Base-by-base conservation (phyloP, 2,888 invertebrate genomes). In the Cistogaster globosa region DNA sequence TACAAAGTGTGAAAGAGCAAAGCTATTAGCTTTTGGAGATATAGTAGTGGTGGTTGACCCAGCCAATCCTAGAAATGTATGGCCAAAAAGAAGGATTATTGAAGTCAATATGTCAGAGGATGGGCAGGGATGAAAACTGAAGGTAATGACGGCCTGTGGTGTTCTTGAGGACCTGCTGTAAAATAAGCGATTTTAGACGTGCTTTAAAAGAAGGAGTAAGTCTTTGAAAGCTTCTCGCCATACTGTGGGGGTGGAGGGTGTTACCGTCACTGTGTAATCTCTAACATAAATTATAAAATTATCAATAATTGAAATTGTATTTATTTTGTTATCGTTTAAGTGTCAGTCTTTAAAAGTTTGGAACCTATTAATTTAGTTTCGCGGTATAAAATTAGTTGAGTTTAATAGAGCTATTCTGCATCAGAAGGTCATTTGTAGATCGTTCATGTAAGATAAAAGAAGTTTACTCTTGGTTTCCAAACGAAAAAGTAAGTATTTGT, bases 41-140 rank as follows among this genome's bases (percentile, higher is more conserved):
- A 32, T 76, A 57, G 76, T 62, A 16, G 55, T 63, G 48, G 62
- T 74, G 51, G 74, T 74, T 62, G 51, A 74, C 58, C 71, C 71
- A 26, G n/a, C 12, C 9, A 58, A 58, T 48, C 58, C 71, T 9
- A 45, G 45, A 32, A 71, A 71, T 32, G 45, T 58, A 6, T 71
- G 71, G 71, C 71, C 45, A 45, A 71, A 58, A 18, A 22, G 57
- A 16, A 69, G 16, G 16, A 16, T 45, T 5, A 45, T 45, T 2
- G 42, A 42, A 42, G 42, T 42, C 1, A 9, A 42, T 8, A 3
- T 12, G 12, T 42, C 45, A 2, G 14, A 12, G 1, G 45, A 45
- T 45, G 45, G 45, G 1, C 16, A 45, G 12, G 45, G 9, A 45
- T 5, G 45, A 45, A 45, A 45, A 5, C 1, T 12, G 45, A 45